Conservation (phyloP, 1,140 invertebrate genomes). For the Colletes latitarsis region DNA sequence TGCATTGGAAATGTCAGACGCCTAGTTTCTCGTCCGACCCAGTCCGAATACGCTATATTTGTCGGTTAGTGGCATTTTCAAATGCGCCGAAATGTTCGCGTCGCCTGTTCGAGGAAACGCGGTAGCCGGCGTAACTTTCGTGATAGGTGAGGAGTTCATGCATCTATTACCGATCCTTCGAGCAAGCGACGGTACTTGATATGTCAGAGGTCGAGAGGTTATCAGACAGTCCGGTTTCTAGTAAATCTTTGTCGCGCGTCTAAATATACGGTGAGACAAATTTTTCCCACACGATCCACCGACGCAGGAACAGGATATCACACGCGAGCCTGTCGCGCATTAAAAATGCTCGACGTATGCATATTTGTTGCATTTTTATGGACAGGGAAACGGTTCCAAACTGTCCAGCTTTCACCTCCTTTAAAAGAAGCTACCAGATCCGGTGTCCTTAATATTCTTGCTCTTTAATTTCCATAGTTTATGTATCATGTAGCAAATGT, state of each 20-base stretch:
- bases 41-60: conserved; percentile 31
- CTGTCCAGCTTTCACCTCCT: too few species aligned
- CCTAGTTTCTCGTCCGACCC: conserved; percentile 29
- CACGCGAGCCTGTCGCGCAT: neutral
- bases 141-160: conserved; percentile 50
- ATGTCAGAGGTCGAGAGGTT: conserved; percentile 27
- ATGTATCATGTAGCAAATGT: too few species aligned
- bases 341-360: neutral
- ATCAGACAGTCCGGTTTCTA: conserved; percentile 2
- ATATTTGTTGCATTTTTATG: neutral
- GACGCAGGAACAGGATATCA: neutral
- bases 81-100: conserved; percentile 13
- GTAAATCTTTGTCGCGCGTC: neutral
- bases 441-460: too few species aligned
- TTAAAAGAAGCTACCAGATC: too few species aligned
- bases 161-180: conserved; percentile 20
- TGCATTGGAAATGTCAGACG: conserved; percentile 34
- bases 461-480: too few species aligned
- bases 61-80: conserved; percentile 26
- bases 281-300: neutral
- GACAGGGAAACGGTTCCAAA: too few species aligned
- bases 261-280: neutral
- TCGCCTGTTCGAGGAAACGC: neutral
- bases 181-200: neutral
- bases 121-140: conserved; percentile 19